Evolutionary conservation across 2,113 vertebrate genomes (phyloP).

Genomic region (Hoplias malabaricus): DNA sequence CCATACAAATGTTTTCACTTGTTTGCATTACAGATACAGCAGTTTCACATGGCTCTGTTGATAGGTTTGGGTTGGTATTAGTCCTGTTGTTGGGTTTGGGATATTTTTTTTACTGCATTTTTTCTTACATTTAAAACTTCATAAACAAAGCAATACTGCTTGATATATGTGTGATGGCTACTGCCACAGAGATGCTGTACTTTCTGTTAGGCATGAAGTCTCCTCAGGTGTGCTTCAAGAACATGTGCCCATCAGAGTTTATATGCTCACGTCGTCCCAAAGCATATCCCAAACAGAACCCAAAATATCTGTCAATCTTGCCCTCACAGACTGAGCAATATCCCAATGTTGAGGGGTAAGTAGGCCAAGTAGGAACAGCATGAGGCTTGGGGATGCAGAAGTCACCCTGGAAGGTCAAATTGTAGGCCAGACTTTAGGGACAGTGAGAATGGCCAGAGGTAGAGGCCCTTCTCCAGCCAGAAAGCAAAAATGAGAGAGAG

Average conservation of each 20-base stretch:
- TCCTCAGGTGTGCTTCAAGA: not conserved
- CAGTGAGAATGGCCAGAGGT: conserved; percentile 2
- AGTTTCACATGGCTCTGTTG: no score
- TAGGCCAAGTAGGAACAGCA: not conserved
- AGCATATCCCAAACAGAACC: not conserved
- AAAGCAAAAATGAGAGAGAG: not conserved
- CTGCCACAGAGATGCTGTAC: not conserved
- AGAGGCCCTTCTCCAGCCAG: not conserved
- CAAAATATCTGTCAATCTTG: not conserved
- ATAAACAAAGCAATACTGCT: not conserved
- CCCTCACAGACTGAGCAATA: not conserved
- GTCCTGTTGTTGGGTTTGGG: no score
- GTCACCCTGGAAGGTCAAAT: not conserved
- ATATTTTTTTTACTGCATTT: no score
- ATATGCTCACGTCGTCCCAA: not conserved
- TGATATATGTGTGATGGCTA: not conserved
- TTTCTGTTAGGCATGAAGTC: not conserved
- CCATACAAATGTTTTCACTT: no score
- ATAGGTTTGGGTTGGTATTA: not conserved
- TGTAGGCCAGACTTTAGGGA: conserved; percentile 9
- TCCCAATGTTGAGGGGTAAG: not conserved
- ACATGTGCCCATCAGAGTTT: conserved; percentile 2
- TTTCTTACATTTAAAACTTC: not conserved
- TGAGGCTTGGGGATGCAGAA: not conserved
- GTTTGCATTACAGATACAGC: no score